A percentile compares a stretch with the other conserved stretches of the same genome.
Conservation (phyloP, 2,797 vertebrate species). For the Danio aesculapii region DNA sequence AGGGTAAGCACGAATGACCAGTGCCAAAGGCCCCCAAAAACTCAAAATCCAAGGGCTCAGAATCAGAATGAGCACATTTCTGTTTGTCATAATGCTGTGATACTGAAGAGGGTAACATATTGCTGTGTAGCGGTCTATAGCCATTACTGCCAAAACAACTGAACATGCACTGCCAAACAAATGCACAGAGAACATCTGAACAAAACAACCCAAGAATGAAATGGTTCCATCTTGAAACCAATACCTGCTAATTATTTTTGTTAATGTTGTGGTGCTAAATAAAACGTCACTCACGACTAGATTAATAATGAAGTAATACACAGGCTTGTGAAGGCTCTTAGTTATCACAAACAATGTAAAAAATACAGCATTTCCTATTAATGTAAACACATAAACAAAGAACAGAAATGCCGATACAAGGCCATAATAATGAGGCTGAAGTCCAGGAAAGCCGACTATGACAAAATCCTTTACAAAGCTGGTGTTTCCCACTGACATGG, state of each 20-base stretch:
- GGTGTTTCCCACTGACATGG: slow-evolving; percentile 38
- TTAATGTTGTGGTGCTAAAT: slow-evolving; percentile 69
- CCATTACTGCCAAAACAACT: slow-evolving; percentile 69
- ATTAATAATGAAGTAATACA: slow-evolving; percentile 76
- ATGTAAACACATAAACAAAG: slow-evolving; percentile 64
- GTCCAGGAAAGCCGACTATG: slow-evolving; percentile 74
- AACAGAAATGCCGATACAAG: slow-evolving; percentile 64
- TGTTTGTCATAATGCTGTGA: slow-evolving; percentile 48
- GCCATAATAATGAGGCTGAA: slow-evolving; percentile 61
- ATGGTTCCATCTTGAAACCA: slow-evolving; percentile 68
- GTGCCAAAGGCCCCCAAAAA: not conserved
- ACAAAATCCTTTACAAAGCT: slow-evolving; percentile 67
- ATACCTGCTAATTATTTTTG: slow-evolving; percentile 70
- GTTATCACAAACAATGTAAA: slow-evolving; percentile 68
- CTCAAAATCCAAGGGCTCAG: slow-evolving; percentile 49
- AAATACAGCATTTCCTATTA: slow-evolving; percentile 68
- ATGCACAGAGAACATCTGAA: slow-evolving; percentile 76
- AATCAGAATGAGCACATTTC: slow-evolving; percentile 40
- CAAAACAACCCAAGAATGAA: slow-evolving; percentile 70
- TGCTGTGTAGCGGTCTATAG: slow-evolving; percentile 53
- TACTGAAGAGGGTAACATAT: slow-evolving; percentile 56
- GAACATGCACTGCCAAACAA: slow-evolving; percentile 74
- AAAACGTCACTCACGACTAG: slow-evolving; percentile 72
- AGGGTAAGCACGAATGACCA: slow-evolving; percentile 65
- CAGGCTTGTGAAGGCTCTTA: slow-evolving; percentile 73